Evolutionary conservation across 2,113 vertebrate genomes (phyloP), one percentile per base, ranked within the genome.

Genomic region (Sclerurus mexicanus): DNA sequence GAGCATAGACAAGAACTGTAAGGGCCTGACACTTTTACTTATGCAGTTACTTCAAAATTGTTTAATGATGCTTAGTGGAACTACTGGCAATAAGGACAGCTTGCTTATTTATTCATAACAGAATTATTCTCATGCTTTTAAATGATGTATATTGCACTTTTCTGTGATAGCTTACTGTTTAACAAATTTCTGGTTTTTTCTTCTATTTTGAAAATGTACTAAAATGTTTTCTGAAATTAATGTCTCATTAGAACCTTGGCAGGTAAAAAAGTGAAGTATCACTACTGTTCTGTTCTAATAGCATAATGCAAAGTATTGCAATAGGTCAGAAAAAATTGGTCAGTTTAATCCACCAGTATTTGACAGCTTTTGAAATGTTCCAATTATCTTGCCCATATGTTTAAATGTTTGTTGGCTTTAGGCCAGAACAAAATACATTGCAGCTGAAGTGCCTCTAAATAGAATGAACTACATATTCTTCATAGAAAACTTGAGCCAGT

Each of bases 351-450:
- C 66, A 76, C 40, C 0, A 0, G 46, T 89, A 58, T 76, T 64
- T 76, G 78, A 30, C 58, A 95, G 75, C 82, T 79, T 93, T 95
- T 68, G 28, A 92, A 92, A 89, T 60, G 30, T 85, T 91, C 58
- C 82, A 79, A 89, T 94, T 92, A 93, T 91, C 58, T 91, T 90
- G 35, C 27, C 79, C 83, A 52, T 93, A 95, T 93, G 68, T 84
- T 96, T 94, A 92, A 88, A 55, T 64, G 35, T 78, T 94, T 39
- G 23, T 91, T 91, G 92, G 87, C 60, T 94, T 87, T 75, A 60
- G 18, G 66, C 87, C 94, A 90, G 92, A 90, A 83, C 10, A 87
- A 89, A 91, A 72, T 78, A 49, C n/a, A 60, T 44, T 75, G 37
- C 69, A 85, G 10, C 40, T 85, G 77, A 95, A 95, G 60, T 75